Evolutionary conservation across 2,113 vertebrate species (phyloP), one percentile per base, ranked within the genome.

Genomic region (Aegotheles bennettii): DNA sequence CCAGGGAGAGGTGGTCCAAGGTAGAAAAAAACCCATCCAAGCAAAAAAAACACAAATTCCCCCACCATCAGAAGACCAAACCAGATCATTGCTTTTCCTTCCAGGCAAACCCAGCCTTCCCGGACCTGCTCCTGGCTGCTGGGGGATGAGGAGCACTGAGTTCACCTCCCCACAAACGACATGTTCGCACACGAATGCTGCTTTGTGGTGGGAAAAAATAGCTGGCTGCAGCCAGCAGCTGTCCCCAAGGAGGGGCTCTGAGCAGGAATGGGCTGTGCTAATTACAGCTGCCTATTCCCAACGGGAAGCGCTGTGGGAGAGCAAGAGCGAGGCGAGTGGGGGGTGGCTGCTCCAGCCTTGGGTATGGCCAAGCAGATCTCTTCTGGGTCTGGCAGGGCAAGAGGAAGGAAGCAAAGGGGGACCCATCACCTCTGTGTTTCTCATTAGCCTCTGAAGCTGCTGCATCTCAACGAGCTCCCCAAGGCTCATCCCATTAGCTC

Each of bases 151-250:
- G 68, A 90, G 38, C 90, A 67, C 0, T 0, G 40, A 91, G 45
- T 64, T 65, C 74, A 38, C 40, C 68, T 79, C 71, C 90, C 57
- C 51, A 61, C 47, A 60, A 63, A 88, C 3, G 29, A 87, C 79
- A 6, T 43, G 48, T 42, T 96, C 26, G 14, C 81, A 86, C 85
- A 71, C 0, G 24, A 71, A 69, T 38, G 40, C 28, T 90, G 70
- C 29, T 90, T 79, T 70, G 82, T 76, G 67, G n/a, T 80, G 86
- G 89, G 56, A 61, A 84, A 90, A 92, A 86, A 77, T 68, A 83
- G 90, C 42, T 6, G 6, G 21, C 56, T 89, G 84, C 85, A 89
- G 92, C 19, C 90, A 86, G 69, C 94, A 96, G 82, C 81, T 95
- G 81, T 86, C 90, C 85, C 87, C 0, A 20, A 94, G 93, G 89